phyloP scores from a whole-genome alignment of 2,113 vertebrate genomes.

The Podilymbus podiceps region DNA sequence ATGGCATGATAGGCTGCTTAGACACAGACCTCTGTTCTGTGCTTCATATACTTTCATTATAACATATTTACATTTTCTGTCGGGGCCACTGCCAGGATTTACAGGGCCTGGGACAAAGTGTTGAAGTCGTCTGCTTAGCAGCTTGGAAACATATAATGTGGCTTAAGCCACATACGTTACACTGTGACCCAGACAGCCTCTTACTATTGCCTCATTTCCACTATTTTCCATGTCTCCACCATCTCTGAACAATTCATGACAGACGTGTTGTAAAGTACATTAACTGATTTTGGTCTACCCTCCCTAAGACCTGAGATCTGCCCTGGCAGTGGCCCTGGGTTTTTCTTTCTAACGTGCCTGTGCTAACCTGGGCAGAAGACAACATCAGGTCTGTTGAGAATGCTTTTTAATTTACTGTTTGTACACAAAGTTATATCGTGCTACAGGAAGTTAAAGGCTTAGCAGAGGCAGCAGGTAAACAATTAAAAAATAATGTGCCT shows the following conservation, averaged over 20 bases:
- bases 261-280: not conserved
- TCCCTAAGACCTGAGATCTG: not conserved
- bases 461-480: not conserved
- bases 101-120: not conserved
- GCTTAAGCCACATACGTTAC: not conserved
- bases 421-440: not conserved
- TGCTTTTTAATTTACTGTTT: not conserved
- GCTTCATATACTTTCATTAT: not conserved
- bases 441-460: not conserved
- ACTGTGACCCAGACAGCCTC: not conserved
- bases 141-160: not conserved
- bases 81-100: constrained; percentile 53
- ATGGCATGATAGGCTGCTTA: constrained; percentile 45
- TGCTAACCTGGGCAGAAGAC: constrained; percentile 27
- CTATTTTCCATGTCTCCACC: not conserved
- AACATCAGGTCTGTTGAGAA: not conserved
- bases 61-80: constrained; percentile 37
- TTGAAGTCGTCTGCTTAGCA: not conserved
- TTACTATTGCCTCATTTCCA: not conserved
- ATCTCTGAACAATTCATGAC: not conserved
- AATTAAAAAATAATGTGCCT: not conserved
- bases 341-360: constrained; percentile 58
- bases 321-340: constrained; percentile 56
- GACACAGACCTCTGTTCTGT: constrained; percentile 52
- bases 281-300: not conserved